phyloP scores from a whole-genome alignment of 2,113 vertebrate genomes.

The Thomomys bottae region DNA sequence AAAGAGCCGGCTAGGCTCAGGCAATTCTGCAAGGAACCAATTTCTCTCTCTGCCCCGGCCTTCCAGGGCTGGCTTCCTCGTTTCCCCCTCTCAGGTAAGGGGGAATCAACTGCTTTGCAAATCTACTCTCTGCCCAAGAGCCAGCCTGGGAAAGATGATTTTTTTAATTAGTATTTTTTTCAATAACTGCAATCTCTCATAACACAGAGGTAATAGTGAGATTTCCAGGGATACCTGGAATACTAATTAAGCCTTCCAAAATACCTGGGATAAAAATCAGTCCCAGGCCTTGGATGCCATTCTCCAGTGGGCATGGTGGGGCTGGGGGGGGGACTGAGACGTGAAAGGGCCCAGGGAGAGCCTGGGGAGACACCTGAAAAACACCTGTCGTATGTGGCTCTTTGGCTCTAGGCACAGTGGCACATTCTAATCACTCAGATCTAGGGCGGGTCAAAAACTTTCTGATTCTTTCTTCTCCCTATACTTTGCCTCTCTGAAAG shows the following conservation, averaged over 20 bases:
- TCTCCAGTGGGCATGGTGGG: not conserved
- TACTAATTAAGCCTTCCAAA: not conserved
- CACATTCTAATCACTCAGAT: not conserved
- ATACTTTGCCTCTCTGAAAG: not conserved
- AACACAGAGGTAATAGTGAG: not conserved
- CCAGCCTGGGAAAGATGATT: not conserved
- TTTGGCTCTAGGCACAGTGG: not conserved
- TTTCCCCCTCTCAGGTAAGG: not conserved
- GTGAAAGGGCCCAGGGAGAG: not conserved
- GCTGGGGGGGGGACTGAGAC: fast-evolving
- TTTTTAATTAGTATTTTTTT: conserved; percentile 20
- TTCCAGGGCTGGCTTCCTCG: no score
- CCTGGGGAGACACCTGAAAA: no score
- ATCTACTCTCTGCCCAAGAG: not conserved
- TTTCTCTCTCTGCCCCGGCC: fast-evolving
- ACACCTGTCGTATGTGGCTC: not conserved
- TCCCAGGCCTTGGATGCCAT: fast-evolving
- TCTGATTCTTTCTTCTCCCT: not conserved
- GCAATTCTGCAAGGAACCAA: not conserved
- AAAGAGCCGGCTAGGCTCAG: not conserved
- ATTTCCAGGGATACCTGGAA: not conserved
- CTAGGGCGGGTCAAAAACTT: not conserved
- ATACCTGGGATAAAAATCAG: not conserved
- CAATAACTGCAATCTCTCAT: not conserved
- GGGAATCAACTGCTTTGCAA: not conserved